A percentile compares a stretch with the other conserved stretches of the same genome.
These are phyloP conservation scores for Mythimna lalbum DNA, from an alignment of 2,888 invertebrate species.

Conservation along the genomic window DNA sequence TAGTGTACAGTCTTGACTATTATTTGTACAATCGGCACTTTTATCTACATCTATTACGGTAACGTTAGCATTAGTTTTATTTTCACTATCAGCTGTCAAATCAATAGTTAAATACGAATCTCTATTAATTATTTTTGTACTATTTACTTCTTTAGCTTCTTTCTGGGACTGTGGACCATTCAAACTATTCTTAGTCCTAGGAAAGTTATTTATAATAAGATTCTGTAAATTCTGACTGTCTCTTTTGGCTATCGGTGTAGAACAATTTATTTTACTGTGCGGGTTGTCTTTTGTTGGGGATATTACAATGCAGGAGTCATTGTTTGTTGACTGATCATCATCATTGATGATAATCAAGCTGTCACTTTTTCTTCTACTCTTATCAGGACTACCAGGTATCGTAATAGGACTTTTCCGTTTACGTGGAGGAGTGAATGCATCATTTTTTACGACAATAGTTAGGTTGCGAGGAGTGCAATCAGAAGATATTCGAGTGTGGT, in stretches of 20 bases:
- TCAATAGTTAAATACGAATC: slow-evolving; percentile 83
- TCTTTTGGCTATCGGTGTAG: slow-evolving; percentile 73
- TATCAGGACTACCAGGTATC: slow-evolving; percentile 16
- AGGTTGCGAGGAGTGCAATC: slow-evolving; percentile 42
- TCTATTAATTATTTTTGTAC: slow-evolving; percentile 76
- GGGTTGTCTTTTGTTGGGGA: slow-evolving; percentile 60
- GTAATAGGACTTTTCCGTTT: slow-evolving; percentile 52
- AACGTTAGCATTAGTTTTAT: slow-evolving; percentile 22
- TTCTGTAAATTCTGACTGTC: slow-evolving; percentile 41
- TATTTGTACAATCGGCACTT: slow-evolving; percentile 43
- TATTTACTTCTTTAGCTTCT: slow-evolving; percentile 67
- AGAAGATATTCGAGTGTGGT: slow-evolving; percentile 4
- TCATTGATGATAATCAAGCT: slow-evolving; percentile 68
- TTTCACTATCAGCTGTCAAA: slow-evolving; percentile 73
- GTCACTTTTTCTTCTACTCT: slow-evolving; percentile 40
- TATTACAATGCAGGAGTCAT: slow-evolving; percentile 44
- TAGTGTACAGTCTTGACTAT: slow-evolving; percentile 72
- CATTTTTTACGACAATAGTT: slow-evolving; percentile 52
- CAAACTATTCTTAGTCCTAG: slow-evolving; percentile 55
- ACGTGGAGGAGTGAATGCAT: slow-evolving; percentile 31
- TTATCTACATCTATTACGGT: slow-evolving; percentile 74
- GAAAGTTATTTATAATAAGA: slow-evolving; percentile 57
- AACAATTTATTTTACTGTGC: slow-evolving; percentile 69
- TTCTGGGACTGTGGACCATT: slow-evolving; percentile 54
- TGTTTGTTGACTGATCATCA: slow-evolving; percentile 65